phyloP scores from a whole-genome alignment of 2,113 vertebrate species.

The Emberiza fucata region DNA sequence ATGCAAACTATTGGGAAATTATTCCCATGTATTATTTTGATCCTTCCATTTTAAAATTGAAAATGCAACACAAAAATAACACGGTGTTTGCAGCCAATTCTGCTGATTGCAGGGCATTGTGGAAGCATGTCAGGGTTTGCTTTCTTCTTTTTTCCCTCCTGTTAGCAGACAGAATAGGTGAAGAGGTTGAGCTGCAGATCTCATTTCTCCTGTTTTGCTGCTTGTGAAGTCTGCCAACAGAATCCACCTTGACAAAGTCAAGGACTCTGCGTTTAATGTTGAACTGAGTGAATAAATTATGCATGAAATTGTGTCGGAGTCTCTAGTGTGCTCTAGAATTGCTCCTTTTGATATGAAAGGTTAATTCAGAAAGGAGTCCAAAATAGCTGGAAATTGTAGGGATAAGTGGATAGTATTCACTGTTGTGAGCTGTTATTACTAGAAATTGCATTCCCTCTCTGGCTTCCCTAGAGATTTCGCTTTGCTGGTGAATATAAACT shows the following conservation, averaged over 20 bases:
- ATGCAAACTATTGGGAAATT: constrained; percentile 23
- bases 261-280: constrained; percentile 85
- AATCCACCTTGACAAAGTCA: constrained; percentile 88
- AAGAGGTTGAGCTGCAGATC: constrained; percentile 78
- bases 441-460: constrained; percentile 83
- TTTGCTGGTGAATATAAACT: constrained; percentile 82
- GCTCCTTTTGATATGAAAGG: constrained; percentile 90
- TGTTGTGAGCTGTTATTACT: constrained; percentile 86
- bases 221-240: constrained; percentile 85
- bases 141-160: constrained; percentile 40
- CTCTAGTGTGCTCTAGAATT: constrained; percentile 83
- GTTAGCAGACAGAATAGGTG: constrained; percentile 75
- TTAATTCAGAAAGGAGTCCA: constrained; percentile 88
- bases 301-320: constrained; percentile 87
- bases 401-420: constrained; percentile 84
- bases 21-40: constrained; percentile 2
- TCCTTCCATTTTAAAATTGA: background rate
- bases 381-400: constrained; percentile 86
- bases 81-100: background rate
- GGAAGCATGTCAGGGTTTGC: constrained; percentile 8
- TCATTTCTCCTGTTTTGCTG: constrained; percentile 80
- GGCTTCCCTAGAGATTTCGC: constrained; percentile 77
- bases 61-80: background rate
- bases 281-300: constrained; percentile 87
- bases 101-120: background rate